These are phyloP conservation scores for Atrina japonica DNA, from an alignment of 2,888 invertebrate genomes.

Conservation along the genomic window DNA sequence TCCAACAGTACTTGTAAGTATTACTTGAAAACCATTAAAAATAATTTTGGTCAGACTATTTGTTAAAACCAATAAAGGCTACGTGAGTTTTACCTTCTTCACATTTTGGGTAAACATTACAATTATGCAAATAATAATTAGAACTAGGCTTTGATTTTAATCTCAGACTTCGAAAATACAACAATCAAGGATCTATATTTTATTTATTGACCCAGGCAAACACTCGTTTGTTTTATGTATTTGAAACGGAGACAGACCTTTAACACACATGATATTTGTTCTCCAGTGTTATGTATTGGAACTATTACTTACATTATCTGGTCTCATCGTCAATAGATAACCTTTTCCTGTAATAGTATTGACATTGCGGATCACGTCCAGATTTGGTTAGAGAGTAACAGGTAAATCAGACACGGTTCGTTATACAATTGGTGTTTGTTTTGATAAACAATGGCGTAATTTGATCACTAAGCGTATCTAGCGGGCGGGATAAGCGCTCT, in stretches of 20 bases:
- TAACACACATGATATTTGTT: background rate
- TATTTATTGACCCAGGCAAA: too few relatives aligned
- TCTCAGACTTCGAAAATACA: too few relatives aligned
- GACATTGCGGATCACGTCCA: background rate
- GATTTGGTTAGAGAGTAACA: background rate
- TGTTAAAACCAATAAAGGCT: too few relatives aligned
- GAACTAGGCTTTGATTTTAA: too few relatives aligned
- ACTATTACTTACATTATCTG: background rate
- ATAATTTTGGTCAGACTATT: too few relatives aligned
- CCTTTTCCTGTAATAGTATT: background rate
- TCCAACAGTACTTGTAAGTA: too few relatives aligned
- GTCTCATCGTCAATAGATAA: background rate
- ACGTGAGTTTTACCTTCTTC: too few relatives aligned
- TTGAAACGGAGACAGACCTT: background rate
- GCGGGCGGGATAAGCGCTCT: conserved; percentile 16
- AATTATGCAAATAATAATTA: too few relatives aligned
- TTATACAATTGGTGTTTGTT: conserved; percentile 27
- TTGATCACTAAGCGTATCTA: conserved; percentile 8
- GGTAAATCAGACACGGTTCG: background rate
- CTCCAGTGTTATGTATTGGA: background rate
- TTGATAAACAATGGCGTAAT: conserved; percentile 24
- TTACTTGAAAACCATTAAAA: too few relatives aligned
- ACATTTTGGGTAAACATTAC: too few relatives aligned
- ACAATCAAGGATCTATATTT: too few relatives aligned
- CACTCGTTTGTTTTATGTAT: too few relatives aligned